Base-by-base conservation (phyloP, 2,113 vertebrate species). In the Bubo bubo region DNA sequence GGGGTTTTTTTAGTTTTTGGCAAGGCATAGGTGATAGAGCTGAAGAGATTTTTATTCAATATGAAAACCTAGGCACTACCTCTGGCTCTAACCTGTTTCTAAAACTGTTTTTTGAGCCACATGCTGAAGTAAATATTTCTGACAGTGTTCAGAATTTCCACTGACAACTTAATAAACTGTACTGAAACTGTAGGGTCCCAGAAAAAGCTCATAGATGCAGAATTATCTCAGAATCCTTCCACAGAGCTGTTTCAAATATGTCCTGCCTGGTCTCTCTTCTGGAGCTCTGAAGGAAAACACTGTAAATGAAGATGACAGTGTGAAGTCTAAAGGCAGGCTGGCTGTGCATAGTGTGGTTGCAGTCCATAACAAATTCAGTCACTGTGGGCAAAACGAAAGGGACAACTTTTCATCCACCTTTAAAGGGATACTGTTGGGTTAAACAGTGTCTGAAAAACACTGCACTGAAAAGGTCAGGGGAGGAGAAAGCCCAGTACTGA, bases 361-460 rank as follows among this genome's bases (percentile, higher is more conserved):
- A 92, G 20, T 34, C 41, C 10, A 0, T 56, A 74, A 37, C 3
- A 2, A 41, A 47, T 81, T 74, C 60, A 89, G 41, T 56, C 43
- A 60, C 1, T 0, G 0, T 39, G 34, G 39, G 34, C 55, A 50
- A 67, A 93, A 77, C 0, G 0, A 58, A 88, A 63, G 15, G 26
- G 56, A 21, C 28, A 73, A 6, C 43, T 86, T 75, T n/a, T 68
- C 27, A 70, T 41, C 60, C 21, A 23, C 19, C 21, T 37, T 30
- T 84, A 49, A 45, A 82, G 27, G 47, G 21, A 8, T 53, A 64
- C 66, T 85, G 32, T 41, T 93, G 73, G 13, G 20, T 83, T 43
- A 43, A 49, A 32, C 49, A 68, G 22, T 35, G 53, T 55, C 47
- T 64, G 47, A 62, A 84, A 94, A 93, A 28, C 2, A 5, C 59